Base-by-base conservation (phyloP, 2,888 invertebrate species). In the Doris montereyensis region DNA sequence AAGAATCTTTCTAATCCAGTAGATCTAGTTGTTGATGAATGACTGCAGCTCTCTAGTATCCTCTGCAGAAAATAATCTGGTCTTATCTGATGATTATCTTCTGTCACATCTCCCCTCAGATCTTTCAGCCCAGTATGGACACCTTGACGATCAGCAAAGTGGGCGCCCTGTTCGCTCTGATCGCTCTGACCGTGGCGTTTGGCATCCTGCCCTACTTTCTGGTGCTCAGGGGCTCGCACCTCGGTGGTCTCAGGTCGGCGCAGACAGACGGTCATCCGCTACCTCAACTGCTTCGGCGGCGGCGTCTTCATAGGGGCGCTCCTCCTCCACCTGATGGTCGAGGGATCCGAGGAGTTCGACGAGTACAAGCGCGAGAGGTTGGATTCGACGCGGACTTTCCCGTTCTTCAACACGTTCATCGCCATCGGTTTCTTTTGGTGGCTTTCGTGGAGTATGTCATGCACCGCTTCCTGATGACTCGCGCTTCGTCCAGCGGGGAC, bases 261-360 rank as follows among this genome's bases (percentile, higher is more conserved):
- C 35, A 35, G 75, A 30, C 30, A 21, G 26, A 24, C 17, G n/a
- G 35, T 80, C 62, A 60, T 82, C 5, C 67, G 68, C 21, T 52
- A 84, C 52, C 72, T 88, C 60, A 86, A 85, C 81, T 91, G 91
- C 79, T 84, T 91, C 68, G 87, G 90, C 24, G 91, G 91, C 10
- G 92, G 92, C 2, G 89, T 92, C 8, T 92, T 92, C 81, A 84
- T 92, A 10, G 91, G 89, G 0, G 90, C 91, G 74, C 90, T 89
- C 77, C 87, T 92, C 57, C 83, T 92, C 1, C 88, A 89, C 71
- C 84, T 92, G 5, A 82, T 92, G 26, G 91, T 91, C 1, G 89
- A 90, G 82, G 90, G 90, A 0, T 82, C 87, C 35, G 88, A 89
- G 67, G 85, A 87, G 65, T 86, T 91, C 81, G 81, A 83, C 4